Percentiles rank a stretch among this genome's conserved stretches.
Conservation (phyloP, 2,888 invertebrate species). For the Aplocera efformata region DNA sequence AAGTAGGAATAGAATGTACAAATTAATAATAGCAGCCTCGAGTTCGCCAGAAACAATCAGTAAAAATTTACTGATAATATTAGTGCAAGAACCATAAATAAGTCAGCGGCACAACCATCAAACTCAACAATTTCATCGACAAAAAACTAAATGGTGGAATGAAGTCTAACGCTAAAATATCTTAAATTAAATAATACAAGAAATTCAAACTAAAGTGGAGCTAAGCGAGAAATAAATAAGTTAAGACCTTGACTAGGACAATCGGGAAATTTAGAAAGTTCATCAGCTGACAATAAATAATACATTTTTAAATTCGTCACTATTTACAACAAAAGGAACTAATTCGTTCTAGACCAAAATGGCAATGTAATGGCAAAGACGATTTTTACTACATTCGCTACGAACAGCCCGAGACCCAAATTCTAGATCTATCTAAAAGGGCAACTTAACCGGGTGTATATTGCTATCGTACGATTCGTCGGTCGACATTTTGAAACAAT, state of each 20-base stretch:
- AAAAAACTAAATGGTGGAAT: slow-evolving; percentile 57
- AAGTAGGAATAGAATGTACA: slow-evolving; percentile 70
- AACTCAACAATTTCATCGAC: slow-evolving; percentile 60
- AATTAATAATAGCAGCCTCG: slow-evolving; percentile 51
- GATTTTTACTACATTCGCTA: slow-evolving; percentile 60
- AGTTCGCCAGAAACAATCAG: slow-evolving; percentile 36
- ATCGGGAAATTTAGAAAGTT: slow-evolving; percentile 70
- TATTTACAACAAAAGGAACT: slow-evolving; percentile 79
- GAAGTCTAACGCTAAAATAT: slow-evolving; percentile 59
- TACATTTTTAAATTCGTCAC: slow-evolving; percentile 71
- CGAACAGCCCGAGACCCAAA: slow-evolving; percentile 61
- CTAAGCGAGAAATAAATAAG: slow-evolving; percentile 67
- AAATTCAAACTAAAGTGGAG: slow-evolving; percentile 59
- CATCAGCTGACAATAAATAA: slow-evolving; percentile 66
- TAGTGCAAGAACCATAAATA: slow-evolving; percentile 26
- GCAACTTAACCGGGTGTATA: slow-evolving; percentile 37
- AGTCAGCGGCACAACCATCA: slow-evolving; percentile 33
- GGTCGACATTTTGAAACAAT: slow-evolving; percentile 7
- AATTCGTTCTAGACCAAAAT: slow-evolving; percentile 75
- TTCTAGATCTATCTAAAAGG: slow-evolving; percentile 44
- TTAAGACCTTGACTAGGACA: slow-evolving; percentile 76
- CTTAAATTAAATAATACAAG: slow-evolving; percentile 56
- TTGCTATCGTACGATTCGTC: slow-evolving; percentile 24
- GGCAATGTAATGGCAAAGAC: slow-evolving; percentile 78
- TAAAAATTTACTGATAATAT: slow-evolving; percentile 28